A percentile compares a stretch with the other conserved stretches of the same genome.
Conservation (phyloP, 2,888 invertebrate genomes). For the Melanostoma scalare region DNA sequence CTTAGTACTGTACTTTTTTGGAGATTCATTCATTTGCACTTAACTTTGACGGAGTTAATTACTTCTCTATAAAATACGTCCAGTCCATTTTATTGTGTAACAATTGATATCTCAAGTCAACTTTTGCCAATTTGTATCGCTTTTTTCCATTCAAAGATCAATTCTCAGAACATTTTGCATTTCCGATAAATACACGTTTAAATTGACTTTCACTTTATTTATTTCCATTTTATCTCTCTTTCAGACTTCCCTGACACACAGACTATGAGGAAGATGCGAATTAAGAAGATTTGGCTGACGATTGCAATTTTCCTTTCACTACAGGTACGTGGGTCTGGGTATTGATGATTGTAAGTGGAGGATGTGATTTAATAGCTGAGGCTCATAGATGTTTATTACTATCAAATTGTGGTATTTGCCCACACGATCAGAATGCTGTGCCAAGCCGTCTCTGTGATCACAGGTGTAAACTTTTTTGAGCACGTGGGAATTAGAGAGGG, state of each 20-base stretch:
- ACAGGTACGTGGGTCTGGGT: constrained; percentile 77
- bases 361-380: constrained; percentile 48
- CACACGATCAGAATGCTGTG: constrained; percentile 15
- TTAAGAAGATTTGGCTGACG: constrained; percentile 79
- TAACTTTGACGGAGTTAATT: too few species aligned
- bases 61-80: too few species aligned
- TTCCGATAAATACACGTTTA: constrained; percentile 17
- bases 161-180: constrained; percentile 58
- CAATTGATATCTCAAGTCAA: too few species aligned
- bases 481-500: too few species aligned
- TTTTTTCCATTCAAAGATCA: not conserved
- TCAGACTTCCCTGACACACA: constrained; percentile 53
- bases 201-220: constrained; percentile 60
- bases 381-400: constrained; percentile 33
- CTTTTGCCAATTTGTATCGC: not conserved
- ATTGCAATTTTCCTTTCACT: constrained; percentile 80
- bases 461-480: too few species aligned
- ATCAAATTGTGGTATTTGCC: constrained; percentile 6
- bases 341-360: constrained; percentile 42
- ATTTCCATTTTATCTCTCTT: constrained; percentile 45
- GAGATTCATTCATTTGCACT: too few species aligned
- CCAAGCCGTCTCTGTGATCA: not conserved
- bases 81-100: too few species aligned
- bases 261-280: constrained; percentile 76
- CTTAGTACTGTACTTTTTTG: too few species aligned